These are phyloP conservation scores for Deilephila elpenor DNA, from an alignment of 2,888 invertebrate genomes.

Conservation along the genomic window DNA sequence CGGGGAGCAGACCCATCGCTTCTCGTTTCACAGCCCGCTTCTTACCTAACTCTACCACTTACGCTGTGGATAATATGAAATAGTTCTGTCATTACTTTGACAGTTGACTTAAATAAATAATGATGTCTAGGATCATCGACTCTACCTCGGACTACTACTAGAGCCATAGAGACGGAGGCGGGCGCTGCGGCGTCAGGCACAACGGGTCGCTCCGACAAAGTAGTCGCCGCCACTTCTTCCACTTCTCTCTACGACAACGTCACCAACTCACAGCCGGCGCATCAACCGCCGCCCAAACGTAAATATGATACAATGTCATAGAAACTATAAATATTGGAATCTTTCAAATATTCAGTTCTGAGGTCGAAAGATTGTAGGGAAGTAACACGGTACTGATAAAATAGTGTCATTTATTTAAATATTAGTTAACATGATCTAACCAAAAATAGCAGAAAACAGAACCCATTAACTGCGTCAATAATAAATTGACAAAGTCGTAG, in stretches of 20 bases:
- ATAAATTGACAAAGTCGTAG: too few species aligned
- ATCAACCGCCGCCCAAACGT: constrained; percentile 82
- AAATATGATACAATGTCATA: constrained; percentile 34
- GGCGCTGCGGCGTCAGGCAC: constrained; percentile 79
- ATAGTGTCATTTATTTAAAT: too few species aligned
- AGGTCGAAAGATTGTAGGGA: neutral
- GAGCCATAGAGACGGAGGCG: constrained; percentile 88
- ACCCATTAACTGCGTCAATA: too few species aligned
- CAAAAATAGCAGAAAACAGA: too few species aligned
- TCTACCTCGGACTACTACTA: constrained; percentile 90
- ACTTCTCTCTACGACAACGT: constrained; percentile 96
- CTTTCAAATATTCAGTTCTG: neutral
- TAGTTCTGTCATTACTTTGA: too few species aligned
- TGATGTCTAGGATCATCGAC: constrained; percentile 90
- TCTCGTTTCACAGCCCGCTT: too few species aligned
- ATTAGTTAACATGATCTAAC: too few species aligned
- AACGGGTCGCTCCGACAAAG: constrained; percentile 88
- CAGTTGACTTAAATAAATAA: neutral
- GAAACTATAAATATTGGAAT: too few species aligned
- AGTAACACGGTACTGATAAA: too few species aligned
- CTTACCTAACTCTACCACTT: too few species aligned
- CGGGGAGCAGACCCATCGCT: too few species aligned
- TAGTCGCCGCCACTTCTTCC: constrained; percentile 93
- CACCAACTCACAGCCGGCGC: constrained; percentile 75
- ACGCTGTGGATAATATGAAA: too few species aligned